Percentiles rank a stretch among this genome's conserved stretches.
Conservation (phyloP, 2,113 vertebrate genomes). For the Centropus bengalensis region DNA sequence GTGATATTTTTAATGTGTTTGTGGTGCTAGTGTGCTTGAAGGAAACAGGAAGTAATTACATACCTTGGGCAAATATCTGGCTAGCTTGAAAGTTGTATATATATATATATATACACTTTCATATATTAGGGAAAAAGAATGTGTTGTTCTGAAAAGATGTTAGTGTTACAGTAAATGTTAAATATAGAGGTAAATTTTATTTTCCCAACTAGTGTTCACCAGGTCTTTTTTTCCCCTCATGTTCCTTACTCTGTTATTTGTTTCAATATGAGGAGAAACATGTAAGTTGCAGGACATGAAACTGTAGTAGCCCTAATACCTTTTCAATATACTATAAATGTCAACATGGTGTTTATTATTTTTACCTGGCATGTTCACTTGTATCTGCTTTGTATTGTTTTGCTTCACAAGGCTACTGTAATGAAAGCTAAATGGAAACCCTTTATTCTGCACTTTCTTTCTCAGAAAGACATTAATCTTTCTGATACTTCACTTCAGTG, state of each 20-base stretch:
- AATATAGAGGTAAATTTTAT: neutral
- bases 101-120: too few relatives aligned
- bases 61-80: neutral
- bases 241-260: slow-evolving; percentile 28
- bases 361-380: slow-evolving; percentile 18
- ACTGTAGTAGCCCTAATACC: neutral
- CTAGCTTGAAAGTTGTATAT: neutral
- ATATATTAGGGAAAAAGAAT: neutral
- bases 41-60: neutral
- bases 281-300: slow-evolving; percentile 24
- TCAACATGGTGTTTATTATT: neutral
- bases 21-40: neutral
- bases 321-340: neutral
- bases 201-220: slow-evolving; percentile 20
- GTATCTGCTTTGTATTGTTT: slow-evolving; percentile 14
- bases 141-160: neutral
- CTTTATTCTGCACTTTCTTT: neutral
- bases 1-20: neutral
- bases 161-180: neutral
- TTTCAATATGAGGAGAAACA: slow-evolving; percentile 43
- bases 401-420: neutral
- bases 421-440: slow-evolving; percentile 4
- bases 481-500: neutral
- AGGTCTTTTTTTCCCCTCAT: neutral
- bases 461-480: neutral